Evolutionary conservation across 2,888 invertebrate species (phyloP), one percentile per base, ranked within the genome.

Genomic region (Acrocyrtus sp.): DNA sequence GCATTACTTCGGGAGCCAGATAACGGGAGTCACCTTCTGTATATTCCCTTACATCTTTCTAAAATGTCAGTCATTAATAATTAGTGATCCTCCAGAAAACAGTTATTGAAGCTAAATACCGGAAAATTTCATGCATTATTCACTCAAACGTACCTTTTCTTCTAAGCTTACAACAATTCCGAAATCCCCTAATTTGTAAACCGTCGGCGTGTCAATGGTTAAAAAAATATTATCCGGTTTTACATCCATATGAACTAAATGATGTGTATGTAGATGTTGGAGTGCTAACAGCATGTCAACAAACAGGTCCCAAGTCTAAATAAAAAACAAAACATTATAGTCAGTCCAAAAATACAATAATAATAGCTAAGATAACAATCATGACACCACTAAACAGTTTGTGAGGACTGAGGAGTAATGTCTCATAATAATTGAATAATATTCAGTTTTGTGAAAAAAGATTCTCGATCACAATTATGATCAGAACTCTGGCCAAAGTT

Each of bases 211-310:
- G 81, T 89, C 87, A 72, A 86, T 85, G 5, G 88, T 87, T 67
- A 92, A 87, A 81, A 92, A 88, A 57, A 93, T 90, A 83, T 93
- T 92, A 60, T 90, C 92, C 50, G 92, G 89, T 83, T 93, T 92
- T 41, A 93, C 90, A 84, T 92, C 92, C 84, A 92, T 86, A 83
- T 92, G 92, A 39, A 92, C 86, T 39, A 91, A 85, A 82, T 89
- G 87, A 58, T 88, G 86, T 73, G 88, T 87, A 82, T 92, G 92
- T 22, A 93, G 84, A 82, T 90, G 89, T 81, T 90, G 87, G 2
- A 92, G 83, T 19, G 89, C 91, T 85, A 87, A 83, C 41, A 84
- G 82, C 66, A 80, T 78, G 73, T 80, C 80, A 78, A 81, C 56
- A 41, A 81, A 54, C 39, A 80, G 77, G 65, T 77, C 75, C 80